These are phyloP conservation scores for Ammodytes dubius DNA, from an alignment of 2,113 vertebrate species.

Conservation along the genomic window DNA sequence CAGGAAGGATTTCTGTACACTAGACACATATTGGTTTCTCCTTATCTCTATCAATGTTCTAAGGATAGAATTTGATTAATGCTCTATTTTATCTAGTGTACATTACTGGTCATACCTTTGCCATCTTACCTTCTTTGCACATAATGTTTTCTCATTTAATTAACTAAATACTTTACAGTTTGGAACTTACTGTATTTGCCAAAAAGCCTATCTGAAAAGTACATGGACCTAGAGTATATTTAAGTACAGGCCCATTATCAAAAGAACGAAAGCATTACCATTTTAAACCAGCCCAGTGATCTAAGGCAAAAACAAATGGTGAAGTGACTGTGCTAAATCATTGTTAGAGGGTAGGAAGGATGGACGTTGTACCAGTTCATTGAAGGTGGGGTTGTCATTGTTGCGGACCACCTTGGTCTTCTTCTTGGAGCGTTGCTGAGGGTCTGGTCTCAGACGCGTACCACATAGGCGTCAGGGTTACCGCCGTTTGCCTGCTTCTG, in stretches of 20 bases:
- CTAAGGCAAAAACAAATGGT: neutral
- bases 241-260: neutral
- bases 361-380: constrained; percentile 87
- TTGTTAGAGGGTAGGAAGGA: neutral
- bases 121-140: neutral
- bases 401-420: constrained; percentile 90
- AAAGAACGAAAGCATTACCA: neutral
- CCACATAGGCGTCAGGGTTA: constrained; percentile 87
- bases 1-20: neutral
- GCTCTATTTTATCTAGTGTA: too few relatives aligned
- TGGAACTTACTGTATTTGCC: neutral
- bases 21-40: too few relatives aligned
- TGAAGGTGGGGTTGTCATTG: constrained; percentile 89
- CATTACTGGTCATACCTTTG: neutral
- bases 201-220: neutral
- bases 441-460: constrained; percentile 88
- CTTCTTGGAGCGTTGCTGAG: constrained; percentile 80
- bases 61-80: neutral
- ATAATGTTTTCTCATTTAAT: neutral
- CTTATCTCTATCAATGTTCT: neutral
- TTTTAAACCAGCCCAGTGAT: neutral
- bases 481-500: constrained; percentile 89
- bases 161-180: neutral
- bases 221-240: neutral
- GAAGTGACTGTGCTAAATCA: neutral